phyloP scores from a whole-genome alignment of 2,113 vertebrate genomes.

The Neolamprologus kungweensis region DNA sequence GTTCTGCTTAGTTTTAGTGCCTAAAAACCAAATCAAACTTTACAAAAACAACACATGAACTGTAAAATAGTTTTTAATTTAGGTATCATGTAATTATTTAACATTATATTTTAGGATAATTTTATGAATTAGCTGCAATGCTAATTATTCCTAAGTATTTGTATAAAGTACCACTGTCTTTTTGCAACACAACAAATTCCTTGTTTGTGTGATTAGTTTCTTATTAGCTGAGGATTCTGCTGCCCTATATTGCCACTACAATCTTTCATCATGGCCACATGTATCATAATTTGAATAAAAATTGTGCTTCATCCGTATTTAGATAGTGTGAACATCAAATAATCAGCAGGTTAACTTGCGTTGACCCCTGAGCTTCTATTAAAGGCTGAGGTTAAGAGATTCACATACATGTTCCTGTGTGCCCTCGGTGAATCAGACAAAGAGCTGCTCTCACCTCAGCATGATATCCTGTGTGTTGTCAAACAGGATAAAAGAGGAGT shows the following conservation, averaged over 20 bases:
- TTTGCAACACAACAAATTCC: neutral
- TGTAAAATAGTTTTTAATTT: rapidly evolving
- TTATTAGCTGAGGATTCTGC: neutral
- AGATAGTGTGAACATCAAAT: neutral
- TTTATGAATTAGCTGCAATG: neutral
- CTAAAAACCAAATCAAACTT: neutral
- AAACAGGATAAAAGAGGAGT: neutral
- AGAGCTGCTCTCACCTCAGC: conserved; percentile 21
- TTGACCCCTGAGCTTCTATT: neutral
- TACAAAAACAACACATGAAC: neutral
- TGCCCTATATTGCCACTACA: neutral
- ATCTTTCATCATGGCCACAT: neutral
- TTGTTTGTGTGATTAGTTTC: neutral
- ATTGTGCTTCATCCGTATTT: neutral
- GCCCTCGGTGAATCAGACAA: neutral
- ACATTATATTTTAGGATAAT: neutral
- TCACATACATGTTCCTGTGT: neutral
- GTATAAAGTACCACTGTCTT: neutral
- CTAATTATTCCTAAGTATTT: neutral
- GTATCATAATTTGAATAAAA: neutral
- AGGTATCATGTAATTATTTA: neutral
- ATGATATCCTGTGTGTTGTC: conserved; percentile 20
- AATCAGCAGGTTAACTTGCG: neutral
- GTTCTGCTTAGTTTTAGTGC: neutral
- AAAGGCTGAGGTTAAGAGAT: neutral